Evolutionary conservation across 2,113 vertebrate genomes (phyloP).

Genomic region (Electrona antarctica): DNA sequence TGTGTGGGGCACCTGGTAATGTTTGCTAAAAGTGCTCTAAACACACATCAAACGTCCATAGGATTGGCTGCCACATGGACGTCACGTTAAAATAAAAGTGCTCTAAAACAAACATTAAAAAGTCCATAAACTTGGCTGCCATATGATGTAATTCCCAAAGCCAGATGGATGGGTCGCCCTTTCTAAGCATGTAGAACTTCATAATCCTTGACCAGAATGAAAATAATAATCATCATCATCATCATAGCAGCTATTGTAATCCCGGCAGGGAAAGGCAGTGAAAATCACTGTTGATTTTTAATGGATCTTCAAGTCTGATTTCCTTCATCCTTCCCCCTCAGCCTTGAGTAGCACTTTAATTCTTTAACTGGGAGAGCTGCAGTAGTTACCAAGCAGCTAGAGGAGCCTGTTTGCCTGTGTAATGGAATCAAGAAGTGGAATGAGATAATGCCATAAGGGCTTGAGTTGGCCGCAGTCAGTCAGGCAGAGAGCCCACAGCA

Average conservation of each 20-base stretch:
- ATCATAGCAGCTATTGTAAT: constrained; percentile 25
- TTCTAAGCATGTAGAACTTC: too few species aligned
- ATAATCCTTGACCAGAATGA: too few species aligned
- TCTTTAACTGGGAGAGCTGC: constrained; percentile 31
- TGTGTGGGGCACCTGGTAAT: too few species aligned
- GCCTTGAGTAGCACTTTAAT: constrained; percentile 17
- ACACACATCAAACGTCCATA: too few species aligned
- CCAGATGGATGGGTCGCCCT: too few species aligned
- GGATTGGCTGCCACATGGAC: too few species aligned
- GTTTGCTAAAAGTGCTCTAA: too few species aligned
- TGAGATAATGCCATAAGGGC: constrained; percentile 48
- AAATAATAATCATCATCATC: too few species aligned
- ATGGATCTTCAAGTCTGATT: constrained; percentile 46
- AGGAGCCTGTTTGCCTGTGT: constrained; percentile 60
- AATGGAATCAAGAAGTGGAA: constrained; percentile 61
- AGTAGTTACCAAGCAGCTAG: constrained; percentile 38
- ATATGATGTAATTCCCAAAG: too few species aligned
- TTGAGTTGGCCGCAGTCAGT: constrained; percentile 47
- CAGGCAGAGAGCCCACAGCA: constrained; percentile 49
- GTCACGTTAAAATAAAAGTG: too few species aligned
- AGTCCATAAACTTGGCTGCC: too few species aligned
- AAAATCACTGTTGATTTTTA: constrained; percentile 31
- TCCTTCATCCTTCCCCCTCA: constrained; percentile 9
- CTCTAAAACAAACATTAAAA: too few species aligned
- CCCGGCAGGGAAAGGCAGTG: constrained; percentile 24